Conservation (phyloP, 2,888 invertebrate genomes). For the Cyclophora punctaria region DNA sequence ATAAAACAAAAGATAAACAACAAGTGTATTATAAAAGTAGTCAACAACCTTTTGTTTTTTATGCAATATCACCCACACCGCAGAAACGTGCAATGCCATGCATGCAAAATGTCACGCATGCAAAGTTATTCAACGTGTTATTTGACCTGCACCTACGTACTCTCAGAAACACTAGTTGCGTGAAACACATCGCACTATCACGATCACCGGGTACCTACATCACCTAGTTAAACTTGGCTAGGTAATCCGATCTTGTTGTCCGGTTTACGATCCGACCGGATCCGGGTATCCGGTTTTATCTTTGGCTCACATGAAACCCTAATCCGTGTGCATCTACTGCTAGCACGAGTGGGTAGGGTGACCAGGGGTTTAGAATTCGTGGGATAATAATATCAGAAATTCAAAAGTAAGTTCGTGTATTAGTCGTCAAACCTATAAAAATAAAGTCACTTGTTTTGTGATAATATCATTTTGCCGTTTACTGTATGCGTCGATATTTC, state of each 20-base stretch:
- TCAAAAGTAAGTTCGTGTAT: too few species aligned
- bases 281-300: slow-evolving; percentile 26
- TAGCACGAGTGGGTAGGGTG: slow-evolving; percentile 27
- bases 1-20: too few species aligned
- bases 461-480: background rate
- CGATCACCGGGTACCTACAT: slow-evolving; percentile 1
- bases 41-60: too few species aligned
- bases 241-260: slow-evolving; percentile 15
- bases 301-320: slow-evolving; percentile 23
- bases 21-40: too few species aligned
- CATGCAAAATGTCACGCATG: background rate
- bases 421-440: background rate
- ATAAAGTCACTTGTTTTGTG: background rate
- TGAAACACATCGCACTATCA: background rate
- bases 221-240: slow-evolving; percentile 14
- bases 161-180: background rate
- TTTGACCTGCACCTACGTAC: slow-evolving; percentile 1
- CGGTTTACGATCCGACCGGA: slow-evolving; percentile 17
- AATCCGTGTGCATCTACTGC: slow-evolving; percentile 33
- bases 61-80: background rate
- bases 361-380: slow-evolving; percentile 1
- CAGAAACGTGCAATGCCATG: background rate
- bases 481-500: too few species aligned
- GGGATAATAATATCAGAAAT: background rate
- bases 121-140: background rate